Percentiles rank a stretch among this genome's conserved stretches.
Conservation (phyloP, 1,140 invertebrate species). For the Ips nitidus region DNA sequence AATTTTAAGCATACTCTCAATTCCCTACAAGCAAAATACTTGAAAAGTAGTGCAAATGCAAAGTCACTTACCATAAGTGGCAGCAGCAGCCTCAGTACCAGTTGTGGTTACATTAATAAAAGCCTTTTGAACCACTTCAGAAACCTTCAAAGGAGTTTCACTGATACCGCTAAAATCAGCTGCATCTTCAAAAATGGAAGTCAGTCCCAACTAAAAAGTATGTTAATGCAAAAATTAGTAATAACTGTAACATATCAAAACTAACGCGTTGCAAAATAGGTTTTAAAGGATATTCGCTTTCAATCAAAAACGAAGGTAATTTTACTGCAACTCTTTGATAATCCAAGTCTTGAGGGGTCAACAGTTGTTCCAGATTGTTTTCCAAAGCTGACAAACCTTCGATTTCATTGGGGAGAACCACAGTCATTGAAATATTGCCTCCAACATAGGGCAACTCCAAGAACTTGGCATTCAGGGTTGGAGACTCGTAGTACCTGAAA, state of each 20-base stretch:
- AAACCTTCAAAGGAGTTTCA: slow-evolving; percentile 31
- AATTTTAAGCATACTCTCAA: too few relatives aligned
- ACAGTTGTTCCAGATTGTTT: slow-evolving; percentile 39
- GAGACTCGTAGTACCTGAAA: slow-evolving; percentile 57
- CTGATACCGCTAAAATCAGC: slow-evolving; percentile 60
- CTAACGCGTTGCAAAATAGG: slow-evolving; percentile 49
- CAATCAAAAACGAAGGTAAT: slow-evolving; percentile 55
- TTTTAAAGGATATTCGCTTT: slow-evolving; percentile 50
- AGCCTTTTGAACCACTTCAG: slow-evolving; percentile 59
- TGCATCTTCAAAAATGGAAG: slow-evolving; percentile 53
- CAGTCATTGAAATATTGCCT: slow-evolving; percentile 55
- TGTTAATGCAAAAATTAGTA: not conserved
- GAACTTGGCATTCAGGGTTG: slow-evolving; percentile 56
- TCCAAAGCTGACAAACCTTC: slow-evolving; percentile 54
- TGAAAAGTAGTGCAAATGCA: not conserved
- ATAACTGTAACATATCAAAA: not conserved
- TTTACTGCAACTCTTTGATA: slow-evolving; percentile 41
- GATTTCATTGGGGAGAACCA: slow-evolving; percentile 66
- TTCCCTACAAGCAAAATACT: too few relatives aligned
- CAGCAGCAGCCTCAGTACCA: slow-evolving; percentile 67
- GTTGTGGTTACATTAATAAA: slow-evolving; percentile 69
- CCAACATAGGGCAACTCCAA: slow-evolving; percentile 62
- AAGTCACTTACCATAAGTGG: slow-evolving; percentile 57
- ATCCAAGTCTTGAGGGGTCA: slow-evolving; percentile 36
- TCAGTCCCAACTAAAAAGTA: slow-evolving; percentile 55